Evolutionary conservation across 2,113 vertebrate species (phyloP).

Genomic region (Pachyramphus minor): DNA sequence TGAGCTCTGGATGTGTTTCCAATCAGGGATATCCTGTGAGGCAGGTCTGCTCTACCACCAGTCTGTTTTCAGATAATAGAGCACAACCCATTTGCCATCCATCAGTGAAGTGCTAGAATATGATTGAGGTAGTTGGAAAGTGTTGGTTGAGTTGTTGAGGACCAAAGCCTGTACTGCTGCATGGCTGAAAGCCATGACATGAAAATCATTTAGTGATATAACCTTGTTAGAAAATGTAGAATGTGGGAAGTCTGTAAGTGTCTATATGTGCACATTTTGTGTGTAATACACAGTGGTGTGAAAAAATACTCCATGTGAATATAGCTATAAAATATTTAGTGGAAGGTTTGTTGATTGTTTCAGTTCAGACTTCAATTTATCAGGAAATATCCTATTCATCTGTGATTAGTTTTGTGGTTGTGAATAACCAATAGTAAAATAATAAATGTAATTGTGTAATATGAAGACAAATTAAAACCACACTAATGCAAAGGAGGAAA

Average conservation of each 20-base stretch:
- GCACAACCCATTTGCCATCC: background rate
- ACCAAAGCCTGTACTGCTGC: fast-evolving
- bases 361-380: slow-evolving; percentile 31
- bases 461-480: slow-evolving; percentile 46
- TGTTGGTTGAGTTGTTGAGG: background rate
- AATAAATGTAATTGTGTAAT: slow-evolving; percentile 39
- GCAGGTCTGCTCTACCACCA: background rate
- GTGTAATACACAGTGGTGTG: background rate
- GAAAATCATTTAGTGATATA: fast-evolving
- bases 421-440: slow-evolving; percentile 39
- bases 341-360: slow-evolving; percentile 23
- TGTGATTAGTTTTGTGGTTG: slow-evolving; percentile 40
- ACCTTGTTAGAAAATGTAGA: background rate
- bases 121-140: background rate
- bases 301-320: background rate
- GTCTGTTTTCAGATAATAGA: background rate
- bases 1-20: background rate
- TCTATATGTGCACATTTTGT: background rate
- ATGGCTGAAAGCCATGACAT: background rate
- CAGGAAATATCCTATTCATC: slow-evolving; percentile 36
- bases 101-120: background rate
- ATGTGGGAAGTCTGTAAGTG: background rate
- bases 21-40: background rate
- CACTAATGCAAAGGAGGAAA: background rate
- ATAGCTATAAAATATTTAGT: slow-evolving; percentile 21